Evolutionary conservation across 2,888 invertebrate species (phyloP).

Genomic region (Rotaria sp.): DNA sequence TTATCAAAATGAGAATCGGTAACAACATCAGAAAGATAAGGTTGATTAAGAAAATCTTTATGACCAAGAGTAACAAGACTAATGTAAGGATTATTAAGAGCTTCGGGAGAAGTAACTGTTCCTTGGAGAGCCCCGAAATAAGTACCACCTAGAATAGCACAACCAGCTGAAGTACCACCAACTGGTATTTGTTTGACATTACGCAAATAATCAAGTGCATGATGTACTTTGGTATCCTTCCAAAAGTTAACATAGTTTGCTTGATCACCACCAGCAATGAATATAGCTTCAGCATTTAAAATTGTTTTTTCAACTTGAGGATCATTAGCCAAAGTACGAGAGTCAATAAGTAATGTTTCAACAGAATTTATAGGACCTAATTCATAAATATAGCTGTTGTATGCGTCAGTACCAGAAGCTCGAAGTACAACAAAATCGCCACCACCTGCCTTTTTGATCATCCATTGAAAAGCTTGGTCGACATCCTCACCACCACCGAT

Average conservation of each 20-base stretch:
- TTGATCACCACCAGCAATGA: slow-evolving; percentile 37
- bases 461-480: slow-evolving; percentile 30
- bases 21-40: slow-evolving; percentile 26
- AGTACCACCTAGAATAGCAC: slow-evolving; percentile 34
- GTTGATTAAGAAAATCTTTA: slow-evolving; percentile 30
- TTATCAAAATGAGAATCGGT: slow-evolving; percentile 34
- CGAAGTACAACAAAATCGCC: slow-evolving; percentile 39
- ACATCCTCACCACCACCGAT: slow-evolving; percentile 33
- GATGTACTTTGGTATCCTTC: slow-evolving; percentile 24
- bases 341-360: slow-evolving; percentile 26
- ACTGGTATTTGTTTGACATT: not conserved
- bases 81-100: slow-evolving; percentile 28
- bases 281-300: slow-evolving; percentile 31
- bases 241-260: slow-evolving; percentile 28
- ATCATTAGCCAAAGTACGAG: slow-evolving; percentile 6
- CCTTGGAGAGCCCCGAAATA: slow-evolving; percentile 27
- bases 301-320: slow-evolving; percentile 27
- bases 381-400: slow-evolving; percentile 37
- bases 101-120: slow-evolving; percentile 29
- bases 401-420: slow-evolving; percentile 24
- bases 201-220: slow-evolving; percentile 28
- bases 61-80: slow-evolving; percentile 21
- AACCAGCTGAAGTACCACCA: slow-evolving; percentile 39
- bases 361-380: slow-evolving; percentile 32
- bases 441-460: slow-evolving; percentile 30